Evolutionary conservation across 2,113 vertebrate genomes (phyloP), one percentile per base, ranked within the genome.

Genomic region (Rousettus leschenaultii): DNA sequence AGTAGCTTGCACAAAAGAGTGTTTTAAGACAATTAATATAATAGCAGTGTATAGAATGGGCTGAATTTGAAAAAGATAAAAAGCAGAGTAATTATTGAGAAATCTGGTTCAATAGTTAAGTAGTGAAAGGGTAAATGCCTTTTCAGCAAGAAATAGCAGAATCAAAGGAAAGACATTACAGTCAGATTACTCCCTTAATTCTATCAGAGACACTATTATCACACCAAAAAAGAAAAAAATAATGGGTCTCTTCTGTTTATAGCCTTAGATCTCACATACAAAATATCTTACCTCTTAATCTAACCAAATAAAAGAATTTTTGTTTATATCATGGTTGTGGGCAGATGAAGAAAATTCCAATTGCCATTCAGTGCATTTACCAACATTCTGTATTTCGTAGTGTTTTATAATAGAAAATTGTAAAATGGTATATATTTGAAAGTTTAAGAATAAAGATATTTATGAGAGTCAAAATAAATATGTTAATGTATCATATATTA

Each of bases 11-110:
- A 68, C 6, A 74, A 91, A 84, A 66, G 26, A 66, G 12, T n/a
- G 21, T 78, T 95, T 91, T 91, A 61, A 87, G 35, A 43, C 48
- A 65, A 84, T 75, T 83, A 95, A 84, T 75, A 57, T 94, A 94
- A 93, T 80, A 82, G 26, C 57, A 57, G 16, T 78, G 10, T 74
- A 88, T 28, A 74, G 40, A 94, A 84, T 83, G 12, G 40, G 26
- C 28, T 74, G 26, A 71, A 74, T 83, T 51, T 94, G 70, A 73
- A 79, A 73, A 78, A 73, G 33, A 63, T 45, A 66, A 82, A 85
- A 94, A 45, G 28, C 38, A 94, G 13, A 74, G 13, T 73, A 83
- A 73, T 94, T 80, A 33, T 43, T 92, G 53, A 92, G 22, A 93
- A 95, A 84, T 95, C 13, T 84, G 21, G 8, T 92, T 87, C 35